Conservation (phyloP, 2,888 invertebrate genomes). For the Dromius quadrimaculatus region DNA sequence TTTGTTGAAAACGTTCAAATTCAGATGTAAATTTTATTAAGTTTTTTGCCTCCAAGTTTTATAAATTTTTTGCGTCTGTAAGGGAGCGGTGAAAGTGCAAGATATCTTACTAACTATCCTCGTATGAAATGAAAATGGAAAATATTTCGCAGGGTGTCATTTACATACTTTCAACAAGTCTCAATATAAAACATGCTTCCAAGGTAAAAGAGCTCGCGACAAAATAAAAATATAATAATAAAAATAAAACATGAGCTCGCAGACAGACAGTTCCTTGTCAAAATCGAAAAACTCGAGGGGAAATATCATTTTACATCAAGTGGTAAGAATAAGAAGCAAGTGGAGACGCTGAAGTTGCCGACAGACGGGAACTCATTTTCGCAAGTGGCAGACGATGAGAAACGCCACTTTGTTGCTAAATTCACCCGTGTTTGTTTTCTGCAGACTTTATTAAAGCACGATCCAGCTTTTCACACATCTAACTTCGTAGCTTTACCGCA, state of each 20-base stretch:
- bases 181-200: constrained; percentile 41
- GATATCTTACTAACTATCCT: constrained; percentile 1
- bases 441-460: constrained; percentile 25
- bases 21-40: background rate
- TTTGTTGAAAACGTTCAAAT: background rate
- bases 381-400: constrained; percentile 35
- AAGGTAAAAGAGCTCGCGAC: constrained; percentile 47
- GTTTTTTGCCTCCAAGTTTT: background rate
- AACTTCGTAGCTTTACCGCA: no score
- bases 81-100: background rate
- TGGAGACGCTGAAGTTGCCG: constrained; percentile 37
- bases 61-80: background rate
- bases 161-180: constrained; percentile 42
- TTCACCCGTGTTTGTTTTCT: constrained; percentile 36
- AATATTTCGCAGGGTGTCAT: constrained; percentile 48
- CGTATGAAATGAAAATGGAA: constrained; percentile 36
- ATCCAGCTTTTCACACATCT: no score
- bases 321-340: constrained; percentile 18
- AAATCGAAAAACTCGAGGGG: constrained; percentile 49
- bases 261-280: constrained; percentile 50
- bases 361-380: constrained; percentile 47
- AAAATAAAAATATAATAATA: constrained; percentile 51
- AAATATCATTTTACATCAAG: constrained; percentile 52
- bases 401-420: constrained; percentile 21
- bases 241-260: constrained; percentile 29